Percentiles rank a stretch among this genome's conserved stretches.
These are phyloP conservation scores for Hippocampus barbouri DNA, from an alignment of 2,113 vertebrate genomes.

Conservation along the genomic window DNA sequence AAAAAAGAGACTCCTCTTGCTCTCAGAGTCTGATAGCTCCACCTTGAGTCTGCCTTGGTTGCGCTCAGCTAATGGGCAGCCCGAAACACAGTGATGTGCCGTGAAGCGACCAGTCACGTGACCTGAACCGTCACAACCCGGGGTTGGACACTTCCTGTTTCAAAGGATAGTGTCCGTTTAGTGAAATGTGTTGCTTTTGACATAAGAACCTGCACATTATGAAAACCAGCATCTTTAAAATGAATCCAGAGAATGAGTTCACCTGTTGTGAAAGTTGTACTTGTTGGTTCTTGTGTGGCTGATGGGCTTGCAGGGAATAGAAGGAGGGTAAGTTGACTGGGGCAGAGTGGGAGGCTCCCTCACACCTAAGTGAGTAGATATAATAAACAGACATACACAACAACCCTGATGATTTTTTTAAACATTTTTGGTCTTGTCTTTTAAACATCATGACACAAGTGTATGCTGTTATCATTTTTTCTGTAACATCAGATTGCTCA, in stretches of 20 bases:
- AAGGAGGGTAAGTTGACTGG: conserved; percentile 74
- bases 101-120: conserved; percentile 97
- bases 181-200: neutral
- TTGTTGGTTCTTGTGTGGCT: conserved; percentile 84
- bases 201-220: neutral
- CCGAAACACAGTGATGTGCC: conserved; percentile 96
- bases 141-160: conserved; percentile 95
- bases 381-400: neutral
- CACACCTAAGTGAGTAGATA: conserved; percentile 67
- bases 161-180: conserved; percentile 6
- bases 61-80: conserved; percentile 92
- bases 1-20: conserved; percentile 85
- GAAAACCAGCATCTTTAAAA: neutral
- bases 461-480: neutral
- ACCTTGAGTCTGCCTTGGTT: conserved; percentile 91
- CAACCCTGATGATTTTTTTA: no score
- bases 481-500: no score
- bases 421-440: neutral
- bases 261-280: conserved; percentile 98
- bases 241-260: conserved; percentile 31
- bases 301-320: conserved; percentile 82
- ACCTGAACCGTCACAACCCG: conserved; percentile 93
- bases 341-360: conserved; percentile 74
- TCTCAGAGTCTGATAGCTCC: conserved; percentile 85
- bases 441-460: neutral